phyloP scores from a whole-genome alignment of 1,140 invertebrate species.

The Dinoponera quadriceps region DNA sequence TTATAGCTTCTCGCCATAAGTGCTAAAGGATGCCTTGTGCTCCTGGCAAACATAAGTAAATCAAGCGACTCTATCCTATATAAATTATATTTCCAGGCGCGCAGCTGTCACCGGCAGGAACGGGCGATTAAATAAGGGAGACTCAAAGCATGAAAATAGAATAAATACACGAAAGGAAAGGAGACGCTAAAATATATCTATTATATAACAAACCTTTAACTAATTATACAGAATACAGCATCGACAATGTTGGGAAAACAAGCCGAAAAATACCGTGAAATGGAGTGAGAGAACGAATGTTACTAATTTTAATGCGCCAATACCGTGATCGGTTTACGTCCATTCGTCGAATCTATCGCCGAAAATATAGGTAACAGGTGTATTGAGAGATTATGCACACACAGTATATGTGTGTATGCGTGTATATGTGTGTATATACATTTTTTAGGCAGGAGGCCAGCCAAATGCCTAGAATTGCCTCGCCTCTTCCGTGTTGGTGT shows the following conservation, averaged over 20 bases:
- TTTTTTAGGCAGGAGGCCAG: slow-evolving; percentile 80
- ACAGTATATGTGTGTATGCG: not conserved
- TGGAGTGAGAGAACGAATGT: slow-evolving; percentile 35
- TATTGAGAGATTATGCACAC: slow-evolving; percentile 19
- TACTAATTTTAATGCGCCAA: slow-evolving; percentile 51
- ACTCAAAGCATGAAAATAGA: slow-evolving; percentile 6
- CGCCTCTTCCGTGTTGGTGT: slow-evolving; percentile 85
- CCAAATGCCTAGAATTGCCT: slow-evolving; percentile 81
- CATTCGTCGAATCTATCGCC: slow-evolving; percentile 7
- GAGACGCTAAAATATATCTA: not conserved
- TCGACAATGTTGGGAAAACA: slow-evolving; percentile 51
- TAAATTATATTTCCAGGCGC: slow-evolving; percentile 51
- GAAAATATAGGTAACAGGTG: slow-evolving; percentile 13
- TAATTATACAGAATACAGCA: not conserved
- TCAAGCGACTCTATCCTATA: slow-evolving; percentile 36
- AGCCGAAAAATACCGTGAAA: not conserved
- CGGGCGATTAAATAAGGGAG: slow-evolving; percentile 33
- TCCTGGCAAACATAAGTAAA: slow-evolving; percentile 44
- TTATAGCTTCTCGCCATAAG: not conserved
- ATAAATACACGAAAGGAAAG: slow-evolving; percentile 20
- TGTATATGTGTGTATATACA: slow-evolving; percentile 64
- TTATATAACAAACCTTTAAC: not conserved
- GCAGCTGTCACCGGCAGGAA: slow-evolving; percentile 31
- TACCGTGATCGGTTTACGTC: slow-evolving; percentile 2
- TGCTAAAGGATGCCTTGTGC: slow-evolving; percentile 23